A percentile compares a stretch with the other conserved stretches of the same genome.
Evolutionary conservation across 2,113 vertebrate species (phyloP).

Genomic region (Archilochus colubris): DNA sequence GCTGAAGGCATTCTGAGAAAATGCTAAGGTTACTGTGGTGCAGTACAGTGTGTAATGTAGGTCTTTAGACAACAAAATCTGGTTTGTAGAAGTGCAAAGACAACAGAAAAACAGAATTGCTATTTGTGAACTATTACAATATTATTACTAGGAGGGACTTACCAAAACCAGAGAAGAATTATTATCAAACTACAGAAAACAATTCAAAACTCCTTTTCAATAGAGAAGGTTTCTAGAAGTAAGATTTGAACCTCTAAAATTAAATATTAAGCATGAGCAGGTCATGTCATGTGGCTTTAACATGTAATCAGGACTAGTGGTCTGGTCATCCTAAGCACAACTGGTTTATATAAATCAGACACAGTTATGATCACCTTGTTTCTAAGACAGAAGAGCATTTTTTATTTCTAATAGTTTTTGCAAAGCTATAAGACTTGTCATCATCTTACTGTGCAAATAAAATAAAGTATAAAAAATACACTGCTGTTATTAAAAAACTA

Average conservation of each 20-base stretch:
- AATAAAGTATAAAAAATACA: neutral
- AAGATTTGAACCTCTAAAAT: neutral
- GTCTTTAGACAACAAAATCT: neutral
- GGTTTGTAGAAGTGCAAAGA: neutral
- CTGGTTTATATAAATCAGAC: neutral
- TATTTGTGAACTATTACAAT: neutral
- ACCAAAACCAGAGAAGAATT: neutral
- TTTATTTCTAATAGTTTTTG: neutral
- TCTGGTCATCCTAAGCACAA: neutral
- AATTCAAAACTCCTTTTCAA: neutral
- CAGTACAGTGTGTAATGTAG: too few relatives aligned
- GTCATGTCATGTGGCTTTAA: neutral
- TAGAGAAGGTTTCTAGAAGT: neutral
- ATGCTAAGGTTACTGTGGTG: neutral
- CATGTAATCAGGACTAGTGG: neutral
- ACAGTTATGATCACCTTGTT: neutral
- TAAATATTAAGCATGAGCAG: neutral
- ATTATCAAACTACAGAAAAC: neutral
- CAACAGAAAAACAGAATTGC: neutral
- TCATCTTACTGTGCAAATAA: neutral
- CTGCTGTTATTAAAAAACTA: neutral
- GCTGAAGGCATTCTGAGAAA: neutral
- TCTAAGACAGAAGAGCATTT: neutral
- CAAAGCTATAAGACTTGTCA: neutral
- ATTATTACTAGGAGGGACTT: neutral